A percentile compares a stretch with the other conserved stretches of the same genome.
Evolutionary conservation across 2,888 invertebrate species (phyloP).

Genomic region (Acholoe squamosa): DNA sequence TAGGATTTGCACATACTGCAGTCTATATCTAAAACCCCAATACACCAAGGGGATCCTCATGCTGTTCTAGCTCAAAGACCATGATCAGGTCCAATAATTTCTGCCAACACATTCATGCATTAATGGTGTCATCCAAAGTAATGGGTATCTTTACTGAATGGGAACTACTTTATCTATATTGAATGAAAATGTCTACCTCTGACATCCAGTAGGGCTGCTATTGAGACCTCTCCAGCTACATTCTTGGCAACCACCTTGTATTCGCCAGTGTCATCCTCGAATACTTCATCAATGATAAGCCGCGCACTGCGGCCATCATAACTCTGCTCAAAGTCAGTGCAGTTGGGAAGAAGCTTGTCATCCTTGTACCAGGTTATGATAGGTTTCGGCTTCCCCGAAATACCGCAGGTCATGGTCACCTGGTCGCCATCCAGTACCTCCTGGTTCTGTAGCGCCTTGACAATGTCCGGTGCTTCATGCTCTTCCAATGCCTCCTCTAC

Average conservation of each 20-base stretch:
- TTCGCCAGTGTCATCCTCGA: slow-evolving; percentile 73
- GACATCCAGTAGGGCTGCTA: slow-evolving; percentile 71
- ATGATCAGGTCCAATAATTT: no score
- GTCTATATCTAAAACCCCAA: no score
- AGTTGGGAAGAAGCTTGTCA: slow-evolving; percentile 73
- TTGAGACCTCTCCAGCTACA: slow-evolving; percentile 72
- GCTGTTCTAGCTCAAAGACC: no score
- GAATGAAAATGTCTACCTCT: slow-evolving; percentile 22
- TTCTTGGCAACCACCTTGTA: slow-evolving; percentile 76
- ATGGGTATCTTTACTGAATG: no score
- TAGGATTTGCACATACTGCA: no score
- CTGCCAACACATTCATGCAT: not conserved
- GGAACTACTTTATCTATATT: no score
- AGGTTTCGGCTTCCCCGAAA: slow-evolving; percentile 74
- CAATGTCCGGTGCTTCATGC: slow-evolving; percentile 43
- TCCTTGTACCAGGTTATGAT: slow-evolving; percentile 76
- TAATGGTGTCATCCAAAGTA: not conserved
- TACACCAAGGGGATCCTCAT: no score
- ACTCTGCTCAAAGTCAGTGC: slow-evolving; percentile 74
- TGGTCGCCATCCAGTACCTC: slow-evolving; percentile 57
- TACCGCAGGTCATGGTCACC: slow-evolving; percentile 73
- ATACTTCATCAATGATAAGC: slow-evolving; percentile 73
- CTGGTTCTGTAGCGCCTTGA: slow-evolving; percentile 22
- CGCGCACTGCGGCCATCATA: slow-evolving; percentile 73
- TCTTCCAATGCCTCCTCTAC: slow-evolving; percentile 17